Evolutionary conservation across 2,797 vertebrate species (phyloP).

Genomic region (Nothura maculosa): DNA sequence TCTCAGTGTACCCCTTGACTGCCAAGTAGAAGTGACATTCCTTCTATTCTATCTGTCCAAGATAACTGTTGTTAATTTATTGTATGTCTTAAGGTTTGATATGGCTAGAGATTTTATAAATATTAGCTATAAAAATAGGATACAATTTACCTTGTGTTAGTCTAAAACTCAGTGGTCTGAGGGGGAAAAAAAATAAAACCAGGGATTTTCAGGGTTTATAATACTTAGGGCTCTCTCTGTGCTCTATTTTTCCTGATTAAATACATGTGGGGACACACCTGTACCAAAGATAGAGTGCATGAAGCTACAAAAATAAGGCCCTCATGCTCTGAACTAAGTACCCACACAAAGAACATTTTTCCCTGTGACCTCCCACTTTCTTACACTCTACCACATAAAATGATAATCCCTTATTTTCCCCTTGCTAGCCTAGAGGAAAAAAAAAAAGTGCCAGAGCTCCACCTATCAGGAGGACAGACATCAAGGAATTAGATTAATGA

Average conservation of each 20-base stretch:
- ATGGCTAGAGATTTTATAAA: not conserved
- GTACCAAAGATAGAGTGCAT: not conserved
- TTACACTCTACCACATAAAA: not conserved
- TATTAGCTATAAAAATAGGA: not conserved
- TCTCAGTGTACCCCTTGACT: not conserved
- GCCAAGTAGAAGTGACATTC: not conserved
- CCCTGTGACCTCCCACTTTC: not conserved
- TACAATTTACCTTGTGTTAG: not conserved
- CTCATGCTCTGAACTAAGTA: not conserved
- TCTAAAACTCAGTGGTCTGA: not conserved
- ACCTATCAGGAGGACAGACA: not conserved
- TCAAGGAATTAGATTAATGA: conserved; percentile 13
- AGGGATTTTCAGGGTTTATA: not conserved
- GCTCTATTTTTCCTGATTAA: not conserved
- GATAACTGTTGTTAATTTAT: not conserved
- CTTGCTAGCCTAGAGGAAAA: not conserved
- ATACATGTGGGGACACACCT: not conserved
- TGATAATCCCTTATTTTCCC: not conserved
- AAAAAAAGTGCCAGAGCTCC: not conserved
- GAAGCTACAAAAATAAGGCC: not conserved
- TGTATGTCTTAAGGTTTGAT: not conserved
- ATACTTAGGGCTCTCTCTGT: not conserved
- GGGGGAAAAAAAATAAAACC: not conserved
- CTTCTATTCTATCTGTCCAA: not conserved
- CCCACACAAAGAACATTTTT: not conserved